Base-by-base conservation (phyloP, 2,113 vertebrate genomes). In the Lophotis ruficrista region DNA sequence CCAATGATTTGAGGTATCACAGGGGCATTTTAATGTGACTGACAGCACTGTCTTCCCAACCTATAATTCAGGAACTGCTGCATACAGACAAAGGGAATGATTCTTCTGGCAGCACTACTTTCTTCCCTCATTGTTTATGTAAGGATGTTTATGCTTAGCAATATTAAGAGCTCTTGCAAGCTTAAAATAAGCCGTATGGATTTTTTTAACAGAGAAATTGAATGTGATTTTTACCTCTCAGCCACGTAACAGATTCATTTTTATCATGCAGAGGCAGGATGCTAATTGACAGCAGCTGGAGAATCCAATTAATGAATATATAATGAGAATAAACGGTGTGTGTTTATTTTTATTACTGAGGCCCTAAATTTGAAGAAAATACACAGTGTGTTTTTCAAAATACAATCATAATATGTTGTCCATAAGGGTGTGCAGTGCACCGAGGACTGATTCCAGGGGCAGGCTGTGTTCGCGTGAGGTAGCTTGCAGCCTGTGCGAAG, bases 231-330 rank as follows among this genome's bases (percentile, higher is more conserved):
- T 95, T 85, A 96, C 77, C 64, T 97, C 58, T 95, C 83, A 73
- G 58, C 58, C 78, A 90, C 78, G 30, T 50, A 97, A 70, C 70
- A 84, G 87, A 79, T 80, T 93, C 61, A 70, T 92, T 94, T 97
- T 91, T 94, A 73, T 90, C 81, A 75, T 69, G 30, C 45, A 38
- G 82, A 96, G 56, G 69, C 57, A 92, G 45, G 45, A 86, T 92
- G 58, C 80, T 96, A 95, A 96, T 90, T 95, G 89, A 83, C 38
- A 91, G 45, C 84, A 90, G 89, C 77, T 96, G 73, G 75, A 94
- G 86, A 95, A 70, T 60, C 38, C 50, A 93, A 73, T 89, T 97
- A 96, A 96, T 93, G 89, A 97, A 88, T 94, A 50, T 51, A 65
- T 89, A 93, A 89, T 96, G 13, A 84, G 68, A 80, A 89, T 87